phyloP scores from a whole-genome alignment of 2,888 invertebrate species.

The Arenicola marina region DNA sequence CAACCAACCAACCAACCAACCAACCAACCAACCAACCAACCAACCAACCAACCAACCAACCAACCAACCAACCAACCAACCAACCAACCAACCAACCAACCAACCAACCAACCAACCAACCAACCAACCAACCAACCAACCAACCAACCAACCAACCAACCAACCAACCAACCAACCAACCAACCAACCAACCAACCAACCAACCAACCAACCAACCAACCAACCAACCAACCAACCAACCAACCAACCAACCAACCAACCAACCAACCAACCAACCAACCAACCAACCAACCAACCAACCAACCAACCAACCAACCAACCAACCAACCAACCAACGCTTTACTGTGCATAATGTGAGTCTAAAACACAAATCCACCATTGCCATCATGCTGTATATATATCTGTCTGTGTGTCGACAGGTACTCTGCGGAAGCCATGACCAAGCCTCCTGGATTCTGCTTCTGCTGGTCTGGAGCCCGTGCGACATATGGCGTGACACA shows the following conservation, averaged over 20 bases:
- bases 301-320: not conserved
- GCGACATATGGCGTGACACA: constrained; percentile 80
- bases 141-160: not conserved
- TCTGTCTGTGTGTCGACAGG: constrained; percentile 41
- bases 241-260: constrained; percentile 1
- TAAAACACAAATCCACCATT: too few relatives aligned
- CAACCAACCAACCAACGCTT: not conserved
- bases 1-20: constrained; percentile 1
- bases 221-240: constrained; percentile 5
- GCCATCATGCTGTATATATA: not conserved
- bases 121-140: constrained; percentile 1
- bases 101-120: constrained; percentile 1
- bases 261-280: constrained; percentile 2
- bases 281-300: not conserved
- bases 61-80: not conserved
- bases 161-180: constrained; percentile 1
- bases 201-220: not conserved
- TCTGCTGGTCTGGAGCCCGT: constrained; percentile 91
- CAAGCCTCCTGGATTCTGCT: constrained; percentile 81
- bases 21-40: not conserved
- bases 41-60: constrained; percentile 2
- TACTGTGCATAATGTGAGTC: too few relatives aligned
- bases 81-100: not conserved
- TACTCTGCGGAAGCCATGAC: constrained; percentile 80
- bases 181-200: constrained; percentile 8